A percentile compares a stretch with the other conserved stretches of the same genome.
Conservation (phyloP, 2,888 invertebrate genomes). For the Belgica antarctica region DNA sequence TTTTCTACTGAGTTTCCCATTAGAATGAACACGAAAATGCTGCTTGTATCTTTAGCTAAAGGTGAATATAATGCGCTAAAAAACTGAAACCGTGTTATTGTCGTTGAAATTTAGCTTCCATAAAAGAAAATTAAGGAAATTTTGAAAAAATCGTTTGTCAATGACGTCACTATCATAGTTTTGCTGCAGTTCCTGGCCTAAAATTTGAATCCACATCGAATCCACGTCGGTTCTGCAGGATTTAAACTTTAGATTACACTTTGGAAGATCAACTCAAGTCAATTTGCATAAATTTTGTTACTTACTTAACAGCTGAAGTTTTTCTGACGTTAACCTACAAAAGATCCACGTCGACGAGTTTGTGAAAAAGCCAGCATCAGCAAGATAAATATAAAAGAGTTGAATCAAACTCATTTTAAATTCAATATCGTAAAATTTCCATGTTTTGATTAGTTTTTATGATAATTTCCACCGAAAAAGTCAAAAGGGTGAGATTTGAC, state of each 20-base stretch:
- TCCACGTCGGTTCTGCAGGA: too few relatives aligned
- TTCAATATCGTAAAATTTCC: conserved; percentile 15
- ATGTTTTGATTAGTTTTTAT: conserved; percentile 26
- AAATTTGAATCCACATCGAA: too few relatives aligned
- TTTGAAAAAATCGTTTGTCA: too few relatives aligned
- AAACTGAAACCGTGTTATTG: neutral
- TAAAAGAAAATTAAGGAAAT: too few relatives aligned
- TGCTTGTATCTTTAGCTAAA: too few relatives aligned
- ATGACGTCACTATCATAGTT: too few relatives aligned
- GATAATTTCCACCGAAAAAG: neutral
- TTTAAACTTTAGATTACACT: too few relatives aligned
- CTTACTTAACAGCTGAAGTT: neutral
- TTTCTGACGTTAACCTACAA: neutral
- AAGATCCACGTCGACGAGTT: too few relatives aligned
- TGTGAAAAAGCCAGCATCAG: conserved; percentile 10
- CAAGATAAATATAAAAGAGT: neutral
- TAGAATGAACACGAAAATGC: neutral
- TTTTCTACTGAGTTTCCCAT: too few relatives aligned
- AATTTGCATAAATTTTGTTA: neutral
- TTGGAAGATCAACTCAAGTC: too few relatives aligned
- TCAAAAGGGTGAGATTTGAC: neutral
- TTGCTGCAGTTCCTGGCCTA: too few relatives aligned
- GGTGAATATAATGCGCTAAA: neutral
- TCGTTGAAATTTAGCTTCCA: neutral
- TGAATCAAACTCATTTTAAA: conserved; percentile 9